phyloP scores from a whole-genome alignment of 2,113 vertebrate species.

The Australoheros scitulus region DNA sequence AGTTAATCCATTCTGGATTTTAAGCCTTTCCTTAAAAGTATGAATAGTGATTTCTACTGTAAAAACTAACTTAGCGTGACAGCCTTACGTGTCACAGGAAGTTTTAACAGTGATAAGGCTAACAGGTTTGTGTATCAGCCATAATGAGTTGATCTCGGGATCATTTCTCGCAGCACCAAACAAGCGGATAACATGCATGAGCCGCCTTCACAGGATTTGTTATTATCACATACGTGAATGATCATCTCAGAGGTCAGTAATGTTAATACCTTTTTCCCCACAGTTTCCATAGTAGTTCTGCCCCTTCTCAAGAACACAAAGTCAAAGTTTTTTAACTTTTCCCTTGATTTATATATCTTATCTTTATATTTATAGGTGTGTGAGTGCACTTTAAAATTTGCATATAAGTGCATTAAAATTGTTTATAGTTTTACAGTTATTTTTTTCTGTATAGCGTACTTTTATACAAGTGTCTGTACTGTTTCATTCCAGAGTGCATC shows the following conservation, averaged over 20 bases:
- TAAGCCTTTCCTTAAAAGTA: background rate
- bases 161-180: background rate
- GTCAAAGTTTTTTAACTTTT: no score
- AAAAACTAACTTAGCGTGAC: background rate
- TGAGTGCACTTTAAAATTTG: no score
- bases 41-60: background rate
- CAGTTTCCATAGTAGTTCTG: background rate
- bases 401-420: no score
- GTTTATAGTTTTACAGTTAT: no score
- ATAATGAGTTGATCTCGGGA: background rate
- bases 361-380: no score
- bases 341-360: no score
- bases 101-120: background rate
- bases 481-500: no score
- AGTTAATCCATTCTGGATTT: background rate
- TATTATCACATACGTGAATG: background rate
- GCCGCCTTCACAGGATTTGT: background rate
- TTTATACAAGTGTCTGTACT: no score
- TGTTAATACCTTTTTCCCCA: background rate
- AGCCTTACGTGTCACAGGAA: background rate
- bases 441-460: no score
- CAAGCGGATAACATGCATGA: background rate
- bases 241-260: background rate
- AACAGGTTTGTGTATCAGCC: background rate
- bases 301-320: background rate